Conservation (phyloP, 2,797 vertebrate genomes). For the Sorex maritimensis region DNA sequence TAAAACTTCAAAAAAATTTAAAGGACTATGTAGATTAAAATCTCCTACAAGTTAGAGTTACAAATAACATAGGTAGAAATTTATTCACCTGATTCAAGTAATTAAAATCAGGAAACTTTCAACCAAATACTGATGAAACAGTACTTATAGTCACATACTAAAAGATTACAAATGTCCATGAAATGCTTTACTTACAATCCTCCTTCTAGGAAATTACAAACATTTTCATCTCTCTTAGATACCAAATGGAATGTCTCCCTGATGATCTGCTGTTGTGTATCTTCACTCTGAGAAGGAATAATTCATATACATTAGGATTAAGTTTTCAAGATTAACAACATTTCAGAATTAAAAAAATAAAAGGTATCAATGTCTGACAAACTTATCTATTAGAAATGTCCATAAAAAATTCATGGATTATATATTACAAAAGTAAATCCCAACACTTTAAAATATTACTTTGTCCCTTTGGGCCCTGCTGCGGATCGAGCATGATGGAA, state of each 20-base stretch:
- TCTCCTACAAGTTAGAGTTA: conserved; percentile 58
- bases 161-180: conserved; percentile 57
- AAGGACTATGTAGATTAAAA: conserved; percentile 29
- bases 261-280: conserved; percentile 99
- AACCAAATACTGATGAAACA: conserved; percentile 25
- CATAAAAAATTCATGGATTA: conserved; percentile 34
- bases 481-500: too few relatives aligned
- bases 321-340: conserved; percentile 55
- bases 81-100: conserved; percentile 44
- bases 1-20: neutral
- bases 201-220: conserved; percentile 99
- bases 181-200: conserved; percentile 95
- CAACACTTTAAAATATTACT: neutral
- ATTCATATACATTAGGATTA: conserved; percentile 71
- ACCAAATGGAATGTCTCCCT: conserved; percentile 99
- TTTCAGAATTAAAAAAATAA: conserved; percentile 58
- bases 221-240: conserved; percentile 98
- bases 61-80: conserved; percentile 20
- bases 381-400: neutral
- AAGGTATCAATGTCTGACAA: conserved; percentile 45
- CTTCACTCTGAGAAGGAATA: conserved; percentile 95
- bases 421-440: conserved; percentile 19
- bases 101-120: conserved; percentile 51
- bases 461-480: too few relatives aligned
- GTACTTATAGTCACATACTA: conserved; percentile 27